Base-by-base conservation (phyloP, 2,113 vertebrate species). In the Planiliza haematocheilus region DNA sequence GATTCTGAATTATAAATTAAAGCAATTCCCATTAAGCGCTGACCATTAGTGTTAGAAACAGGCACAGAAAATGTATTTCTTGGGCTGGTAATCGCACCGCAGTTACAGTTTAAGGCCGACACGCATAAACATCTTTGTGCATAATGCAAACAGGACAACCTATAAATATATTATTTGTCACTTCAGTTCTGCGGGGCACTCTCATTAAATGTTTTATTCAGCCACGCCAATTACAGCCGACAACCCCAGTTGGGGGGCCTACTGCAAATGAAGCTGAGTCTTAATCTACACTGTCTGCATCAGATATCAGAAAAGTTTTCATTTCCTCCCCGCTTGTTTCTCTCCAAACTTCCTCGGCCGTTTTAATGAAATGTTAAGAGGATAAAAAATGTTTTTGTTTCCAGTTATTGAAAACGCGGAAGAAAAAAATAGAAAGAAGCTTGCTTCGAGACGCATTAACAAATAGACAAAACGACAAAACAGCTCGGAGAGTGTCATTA, bases 181-280 rank as follows among this genome's bases (percentile, higher is more conserved):
- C 55, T 77, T 73, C 46, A 66, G 68, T 74, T 87, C 59, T 65
- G 45, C 64, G 24, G 61, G 62, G 74, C 57, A 48, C 37, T 20
- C 59, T 87, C 69, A 79, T 90, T 85, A 77, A 86, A 83, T 89
- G 68, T 86, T 84, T 85, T 69, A 84, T 86, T 83, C 74, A 79
- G 72, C 56, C 53, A 18, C 9, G 16, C 52, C 81, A 78, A 86
- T 83, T 86, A 82, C 59, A 14, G 68, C 75, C 71, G 73, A 57
- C 67, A 46, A n/a, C 56, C 74, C 61, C 67, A 79, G 79, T 84
- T 66, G 48, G 37, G 62, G 66, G 63, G 84, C 63, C 55, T 67
- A 24, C 51, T 74, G 72, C 86, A 84, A 84, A 87, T 90, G 83
- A 83, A 77, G 77, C 51, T 4, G 21, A 24, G 75, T 59, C 38